phyloP scores from a whole-genome alignment of 2,113 vertebrate species.

The Myxocyprinus asiaticus region DNA sequence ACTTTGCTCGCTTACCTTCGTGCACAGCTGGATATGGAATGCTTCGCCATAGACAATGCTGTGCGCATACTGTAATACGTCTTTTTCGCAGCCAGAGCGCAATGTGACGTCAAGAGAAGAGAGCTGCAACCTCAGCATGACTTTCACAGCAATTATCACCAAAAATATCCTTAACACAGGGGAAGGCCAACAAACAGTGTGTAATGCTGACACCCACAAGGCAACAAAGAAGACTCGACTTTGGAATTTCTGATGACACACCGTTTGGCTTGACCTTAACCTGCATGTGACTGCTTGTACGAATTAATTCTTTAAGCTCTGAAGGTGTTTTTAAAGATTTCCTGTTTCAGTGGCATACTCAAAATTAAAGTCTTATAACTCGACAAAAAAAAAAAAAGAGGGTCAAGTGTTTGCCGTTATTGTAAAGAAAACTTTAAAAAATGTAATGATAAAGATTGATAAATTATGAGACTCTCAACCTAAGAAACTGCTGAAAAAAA shows the following conservation, averaged over 20 bases:
- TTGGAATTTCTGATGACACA: slow-evolving; percentile 44
- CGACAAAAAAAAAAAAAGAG: too few relatives aligned
- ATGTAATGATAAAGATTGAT: too few relatives aligned
- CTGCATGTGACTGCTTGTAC: slow-evolving; percentile 35
- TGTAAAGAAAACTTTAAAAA: too few relatives aligned
- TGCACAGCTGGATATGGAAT: slow-evolving; percentile 50
- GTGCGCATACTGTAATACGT: slow-evolving; percentile 49
- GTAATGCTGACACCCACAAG: slow-evolving; percentile 56
- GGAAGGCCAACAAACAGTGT: slow-evolving; percentile 56
- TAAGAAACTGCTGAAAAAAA: too few relatives aligned
- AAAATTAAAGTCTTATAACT: too few relatives aligned
- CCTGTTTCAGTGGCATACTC: too few relatives aligned
- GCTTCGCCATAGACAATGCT: slow-evolving; percentile 32
- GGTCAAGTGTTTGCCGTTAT: too few relatives aligned
- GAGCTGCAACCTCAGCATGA: slow-evolving; percentile 68
- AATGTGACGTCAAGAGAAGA: slow-evolving; percentile 65
- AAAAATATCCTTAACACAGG: slow-evolving; percentile 40
- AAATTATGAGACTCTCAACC: too few relatives aligned
- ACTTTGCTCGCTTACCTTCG: slow-evolving; percentile 34
- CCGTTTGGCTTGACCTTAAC: slow-evolving; percentile 54
- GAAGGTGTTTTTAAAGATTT: too few relatives aligned
- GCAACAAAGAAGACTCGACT: not conserved
- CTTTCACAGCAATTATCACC: slow-evolving; percentile 76
- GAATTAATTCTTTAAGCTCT: too few relatives aligned
- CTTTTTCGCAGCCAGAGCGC: slow-evolving; percentile 56